These are phyloP conservation scores for Thecophora atra DNA, from an alignment of 2,888 invertebrate species.

Conservation along the genomic window DNA sequence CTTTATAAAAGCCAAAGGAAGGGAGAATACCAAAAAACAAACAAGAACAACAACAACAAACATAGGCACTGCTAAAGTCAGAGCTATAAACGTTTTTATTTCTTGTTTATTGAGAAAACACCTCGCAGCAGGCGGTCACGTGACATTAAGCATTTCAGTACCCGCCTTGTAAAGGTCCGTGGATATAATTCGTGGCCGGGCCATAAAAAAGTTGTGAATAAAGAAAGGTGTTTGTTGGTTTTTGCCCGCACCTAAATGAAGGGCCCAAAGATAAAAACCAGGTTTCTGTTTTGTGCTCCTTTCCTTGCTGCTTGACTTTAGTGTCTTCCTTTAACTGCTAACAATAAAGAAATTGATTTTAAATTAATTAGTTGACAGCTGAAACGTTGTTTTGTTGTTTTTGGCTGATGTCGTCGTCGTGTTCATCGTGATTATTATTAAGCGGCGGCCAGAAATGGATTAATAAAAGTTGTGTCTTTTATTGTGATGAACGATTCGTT, in stretches of 20 bases:
- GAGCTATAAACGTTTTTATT: conserved; percentile 33
- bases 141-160: conserved; percentile 29
- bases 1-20: neutral
- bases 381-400: conserved; percentile 41
- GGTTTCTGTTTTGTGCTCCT: neutral
- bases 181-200: conserved; percentile 5
- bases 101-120: conserved; percentile 29
- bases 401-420: conserved; percentile 6
- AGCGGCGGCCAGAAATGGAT: conserved; percentile 21
- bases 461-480: conserved; percentile 19
- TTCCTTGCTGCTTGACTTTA: neutral
- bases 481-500: conserved; percentile 18
- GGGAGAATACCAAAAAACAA: neutral
- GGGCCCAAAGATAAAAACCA: neutral
- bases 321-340: neutral
- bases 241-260: conserved; percentile 17
- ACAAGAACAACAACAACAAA: conserved; percentile 5
- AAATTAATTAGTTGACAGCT: conserved; percentile 49
- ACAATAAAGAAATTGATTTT: conserved; percentile 48
- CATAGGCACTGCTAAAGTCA: conserved; percentile 7
- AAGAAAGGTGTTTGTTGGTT: conserved; percentile 33
- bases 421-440: conserved; percentile 24
- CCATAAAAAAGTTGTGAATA: conserved; percentile 34
- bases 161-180: conserved; percentile 4
- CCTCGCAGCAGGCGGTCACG: conserved; percentile 32